Evolutionary conservation across 2,797 vertebrate genomes (phyloP), one percentile per base, ranked within the genome.

Genomic region (Heterohyrax brucei): DNA sequence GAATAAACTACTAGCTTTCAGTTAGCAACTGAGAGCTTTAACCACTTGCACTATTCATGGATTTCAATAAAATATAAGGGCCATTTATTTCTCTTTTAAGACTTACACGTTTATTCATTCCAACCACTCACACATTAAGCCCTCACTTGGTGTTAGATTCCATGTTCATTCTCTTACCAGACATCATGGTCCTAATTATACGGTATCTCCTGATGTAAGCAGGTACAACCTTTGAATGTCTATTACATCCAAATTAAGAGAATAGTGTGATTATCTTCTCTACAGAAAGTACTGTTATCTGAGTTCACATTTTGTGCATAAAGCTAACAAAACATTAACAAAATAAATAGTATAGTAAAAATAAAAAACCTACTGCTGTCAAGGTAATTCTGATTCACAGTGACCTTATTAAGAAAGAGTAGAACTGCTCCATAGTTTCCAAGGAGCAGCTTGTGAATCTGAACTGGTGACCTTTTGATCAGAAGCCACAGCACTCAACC

Each of bases 131-230:
- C n/a, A 64, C 68, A 77, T 82, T 88, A 86, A 79, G 28, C 10
- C 46, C 72, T 87, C 13, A 92, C n/a, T 85, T 92, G 73, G 44
- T 95, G 5, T 50, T 81, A 92, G 22, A 48, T 62, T 86, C 28
- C 64, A 53, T 82, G 44, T 80, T 94, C 89, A 81, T 82, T 87
- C 44, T 97, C 85, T 97, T 82, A 94, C 13, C 24, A 88, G 87
- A 76, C 5, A 89, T 39, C 22, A 68, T 33, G 72, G 33, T 68
- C 76, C 46, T 94, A 88, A 93, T 85, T 90, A 91, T 62, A 75
- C 24, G 13, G 4, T 87, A 75, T 86, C 22, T 89, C 93, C 24
- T 92, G 75, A 89, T 62, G n/a, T 59, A 1, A 76, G 59, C 9
- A 70, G 39, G 16, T 7, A 85, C 48, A 53, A 82, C 46, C 33